Percentiles rank a stretch among this genome's conserved stretches.
phyloP scores from a whole-genome alignment of 2,797 vertebrate species.

The Austrolebias charrua region DNA sequence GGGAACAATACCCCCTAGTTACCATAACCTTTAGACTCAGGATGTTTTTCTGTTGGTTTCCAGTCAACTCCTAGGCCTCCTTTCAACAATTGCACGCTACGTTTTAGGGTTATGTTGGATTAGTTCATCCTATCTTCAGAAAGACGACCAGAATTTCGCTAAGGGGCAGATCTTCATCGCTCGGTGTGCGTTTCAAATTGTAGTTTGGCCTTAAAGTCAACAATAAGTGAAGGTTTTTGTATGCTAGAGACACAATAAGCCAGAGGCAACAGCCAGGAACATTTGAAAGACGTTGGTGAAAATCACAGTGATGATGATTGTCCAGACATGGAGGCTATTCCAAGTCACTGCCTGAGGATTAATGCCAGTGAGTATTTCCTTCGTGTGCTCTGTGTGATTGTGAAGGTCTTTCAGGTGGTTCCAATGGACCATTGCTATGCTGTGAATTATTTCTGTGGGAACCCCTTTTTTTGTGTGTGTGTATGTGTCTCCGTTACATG shows the following conservation, averaged over 20 bases:
- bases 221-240: constrained; percentile 26
- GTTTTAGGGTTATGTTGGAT: constrained; percentile 40
- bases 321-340: constrained; percentile 59
- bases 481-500: constrained; percentile 51
- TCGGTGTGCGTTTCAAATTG: constrained; percentile 11
- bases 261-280: constrained; percentile 41
- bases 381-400: constrained; percentile 36
- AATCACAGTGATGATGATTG: constrained; percentile 61
- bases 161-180: constrained; percentile 28
- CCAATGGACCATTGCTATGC: constrained; percentile 53
- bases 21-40: constrained; percentile 67
- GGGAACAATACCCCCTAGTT: constrained; percentile 63
- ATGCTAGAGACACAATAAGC: constrained; percentile 34
- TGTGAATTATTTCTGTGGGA: constrained; percentile 44
- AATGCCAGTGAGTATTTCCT: constrained; percentile 70
- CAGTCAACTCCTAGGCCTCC: constrained; percentile 50
- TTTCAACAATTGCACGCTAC: constrained; percentile 35
- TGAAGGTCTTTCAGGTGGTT: constrained; percentile 47
- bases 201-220: constrained; percentile 33
- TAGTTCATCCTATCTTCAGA: constrained; percentile 17
- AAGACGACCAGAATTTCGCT: constrained; percentile 13
- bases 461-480: constrained; percentile 1
- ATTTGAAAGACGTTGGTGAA: constrained; percentile 58
- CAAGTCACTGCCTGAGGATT: constrained; percentile 64
- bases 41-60: constrained; percentile 79